phyloP scores from a whole-genome alignment of 2,113 vertebrate species.

The Gobiocypris rarus region DNA sequence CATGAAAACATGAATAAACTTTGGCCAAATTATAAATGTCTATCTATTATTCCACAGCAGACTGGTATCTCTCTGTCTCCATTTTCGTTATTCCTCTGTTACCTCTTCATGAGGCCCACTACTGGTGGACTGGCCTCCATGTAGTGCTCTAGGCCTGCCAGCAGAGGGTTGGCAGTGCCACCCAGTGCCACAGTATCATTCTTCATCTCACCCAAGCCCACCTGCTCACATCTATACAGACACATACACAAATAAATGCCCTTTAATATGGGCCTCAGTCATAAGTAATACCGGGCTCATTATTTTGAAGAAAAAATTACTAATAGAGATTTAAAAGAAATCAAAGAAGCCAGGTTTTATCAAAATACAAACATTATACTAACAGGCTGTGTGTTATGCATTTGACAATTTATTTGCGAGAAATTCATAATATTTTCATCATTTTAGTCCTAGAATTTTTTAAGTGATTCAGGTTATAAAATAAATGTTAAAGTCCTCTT shows the following conservation, averaged over 20 bases:
- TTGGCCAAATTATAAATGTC: neutral
- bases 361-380: neutral
- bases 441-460: no score
- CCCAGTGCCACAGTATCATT: conserved; percentile 65
- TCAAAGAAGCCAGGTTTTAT: neutral
- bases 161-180: conserved; percentile 68
- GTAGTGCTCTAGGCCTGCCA: conserved; percentile 71
- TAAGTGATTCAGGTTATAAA: no score
- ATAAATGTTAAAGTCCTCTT: neutral
- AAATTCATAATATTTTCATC: neutral
- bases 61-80: conserved; percentile 37
- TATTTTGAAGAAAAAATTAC: neutral
- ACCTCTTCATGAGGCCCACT: conserved; percentile 69
- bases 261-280: neutral
- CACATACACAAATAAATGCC: conserved; percentile 6
- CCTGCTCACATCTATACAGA: conserved; percentile 61
- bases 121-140: conserved; percentile 62
- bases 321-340: neutral
- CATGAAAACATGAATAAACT: neutral
- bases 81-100: conserved; percentile 57
- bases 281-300: neutral
- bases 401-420: neutral
- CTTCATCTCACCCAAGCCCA: conserved; percentile 64
- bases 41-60: neutral
- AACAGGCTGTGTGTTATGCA: neutral